A percentile compares a stretch with the other conserved stretches of the same genome.
phyloP scores from a whole-genome alignment of 2,888 invertebrate genomes.

The Falcaria lacertinaria region DNA sequence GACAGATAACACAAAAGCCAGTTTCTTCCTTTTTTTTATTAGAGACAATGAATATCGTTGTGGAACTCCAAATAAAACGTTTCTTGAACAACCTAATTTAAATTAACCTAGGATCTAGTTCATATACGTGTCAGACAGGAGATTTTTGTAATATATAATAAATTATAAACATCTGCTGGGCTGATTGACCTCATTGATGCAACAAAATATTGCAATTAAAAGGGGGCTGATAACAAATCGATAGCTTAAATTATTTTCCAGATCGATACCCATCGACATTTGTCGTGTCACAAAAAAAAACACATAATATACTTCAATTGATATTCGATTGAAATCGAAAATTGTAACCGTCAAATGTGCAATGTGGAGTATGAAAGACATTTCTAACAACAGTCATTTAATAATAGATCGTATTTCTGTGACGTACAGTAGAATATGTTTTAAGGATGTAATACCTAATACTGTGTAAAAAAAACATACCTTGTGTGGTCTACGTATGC shows the following conservation, averaged over 20 bases:
- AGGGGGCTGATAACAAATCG: neutral
- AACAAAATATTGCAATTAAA: slow-evolving; percentile 2
- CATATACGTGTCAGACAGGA: no score
- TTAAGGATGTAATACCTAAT: no score
- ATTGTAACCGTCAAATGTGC: slow-evolving; percentile 30
- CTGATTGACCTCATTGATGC: neutral
- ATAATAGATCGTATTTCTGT: no score
- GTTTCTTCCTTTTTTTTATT: no score
- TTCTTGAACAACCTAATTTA: no score
- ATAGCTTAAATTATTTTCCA: slow-evolving; percentile 12
- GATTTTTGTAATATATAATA: no score
- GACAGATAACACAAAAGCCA: no score
- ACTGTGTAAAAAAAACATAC: slow-evolving; percentile 8
- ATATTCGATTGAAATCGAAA: slow-evolving; percentile 23
- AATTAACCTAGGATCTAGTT: no score
- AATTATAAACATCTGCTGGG: neutral
- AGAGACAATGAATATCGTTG: no score
- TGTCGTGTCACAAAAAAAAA: slow-evolving; percentile 12
- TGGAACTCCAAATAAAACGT: no score
- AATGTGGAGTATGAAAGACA: slow-evolving; percentile 10
- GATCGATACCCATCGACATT: slow-evolving; percentile 15
- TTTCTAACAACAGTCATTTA: neutral
- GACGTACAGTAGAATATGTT: no score
- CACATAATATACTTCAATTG: slow-evolving; percentile 15
- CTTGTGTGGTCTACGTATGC: slow-evolving; percentile 65